Conservation (phyloP, 2,888 invertebrate species). For the Nematopogon swammerdamellus region DNA sequence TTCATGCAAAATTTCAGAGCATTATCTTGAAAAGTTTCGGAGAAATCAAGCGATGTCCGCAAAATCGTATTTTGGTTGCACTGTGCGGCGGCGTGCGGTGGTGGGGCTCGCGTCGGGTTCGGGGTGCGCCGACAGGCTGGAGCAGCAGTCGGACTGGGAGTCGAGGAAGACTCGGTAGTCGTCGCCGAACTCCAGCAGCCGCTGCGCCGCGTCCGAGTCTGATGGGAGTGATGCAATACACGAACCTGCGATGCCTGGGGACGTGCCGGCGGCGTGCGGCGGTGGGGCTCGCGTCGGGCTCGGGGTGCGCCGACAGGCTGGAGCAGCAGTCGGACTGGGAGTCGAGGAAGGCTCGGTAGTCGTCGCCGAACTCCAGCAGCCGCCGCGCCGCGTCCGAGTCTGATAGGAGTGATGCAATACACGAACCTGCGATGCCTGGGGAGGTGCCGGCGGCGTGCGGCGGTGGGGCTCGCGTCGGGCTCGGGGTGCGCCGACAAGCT, state of each 20-base stretch:
- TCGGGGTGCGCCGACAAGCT: conserved; percentile 67
- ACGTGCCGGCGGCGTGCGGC: conserved; percentile 34
- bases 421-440: conserved; percentile 19
- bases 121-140: conserved; percentile 68
- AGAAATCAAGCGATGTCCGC: too few relatives aligned
- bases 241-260: too few relatives aligned
- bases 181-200: conserved; percentile 82
- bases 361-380: conserved; percentile 83
- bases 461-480: conserved; percentile 33
- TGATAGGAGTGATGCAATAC: too few relatives aligned
- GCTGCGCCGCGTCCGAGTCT: conserved; percentile 80
- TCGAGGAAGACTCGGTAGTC: conserved; percentile 88
- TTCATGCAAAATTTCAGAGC: too few relatives aligned
- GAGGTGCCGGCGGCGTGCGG: conserved; percentile 36
- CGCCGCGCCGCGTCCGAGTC: conserved; percentile 72
- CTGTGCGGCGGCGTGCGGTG: too few relatives aligned
- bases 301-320: conserved; percentile 66
- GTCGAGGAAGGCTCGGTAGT: conserved; percentile 85
- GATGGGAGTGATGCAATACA: too few relatives aligned
- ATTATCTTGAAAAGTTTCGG: too few relatives aligned
- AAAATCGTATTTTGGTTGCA: too few relatives aligned
- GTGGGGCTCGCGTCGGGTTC: conserved; percentile 37
- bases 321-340: conserved; percentile 89
- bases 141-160: conserved; percentile 87
- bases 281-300: conserved; percentile 35